A percentile compares a stretch with the other conserved stretches of the same genome.
These are phyloP conservation scores for Sisor rabdophorus DNA, from an alignment of 2,113 vertebrate genomes.

Conservation along the genomic window DNA sequence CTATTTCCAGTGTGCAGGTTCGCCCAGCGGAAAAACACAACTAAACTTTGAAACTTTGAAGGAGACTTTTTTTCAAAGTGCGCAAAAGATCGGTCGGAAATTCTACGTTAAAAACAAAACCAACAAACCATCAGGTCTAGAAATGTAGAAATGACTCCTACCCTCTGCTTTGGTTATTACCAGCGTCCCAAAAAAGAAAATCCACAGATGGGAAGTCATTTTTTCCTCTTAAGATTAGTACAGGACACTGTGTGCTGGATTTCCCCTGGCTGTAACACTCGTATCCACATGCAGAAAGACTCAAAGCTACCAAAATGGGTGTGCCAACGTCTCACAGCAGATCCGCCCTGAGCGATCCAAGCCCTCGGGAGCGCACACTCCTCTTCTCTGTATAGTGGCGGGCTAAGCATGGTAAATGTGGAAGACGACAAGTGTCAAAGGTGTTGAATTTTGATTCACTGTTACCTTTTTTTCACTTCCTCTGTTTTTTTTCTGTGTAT, in stretches of 20 bases:
- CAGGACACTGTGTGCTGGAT: neutral
- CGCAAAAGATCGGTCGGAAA: neutral
- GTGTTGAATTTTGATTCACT: no score
- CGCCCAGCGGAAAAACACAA: neutral
- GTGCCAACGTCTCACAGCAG: neutral
- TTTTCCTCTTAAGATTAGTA: neutral
- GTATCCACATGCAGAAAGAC: neutral
- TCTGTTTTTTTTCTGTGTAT: no score
- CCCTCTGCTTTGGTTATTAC: constrained; percentile 52
- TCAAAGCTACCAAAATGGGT: neutral
- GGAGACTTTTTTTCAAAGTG: neutral
- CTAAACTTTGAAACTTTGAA: neutral
- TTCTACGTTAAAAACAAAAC: neutral
- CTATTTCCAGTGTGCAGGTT: neutral
- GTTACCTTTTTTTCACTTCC: no score
- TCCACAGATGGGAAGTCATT: constrained; percentile 58
- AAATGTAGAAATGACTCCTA: constrained; percentile 23
- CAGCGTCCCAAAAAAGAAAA: constrained; percentile 47
- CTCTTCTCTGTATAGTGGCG: neutral
- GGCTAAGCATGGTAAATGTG: neutral
- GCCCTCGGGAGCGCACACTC: no score
- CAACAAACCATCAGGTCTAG: neutral
- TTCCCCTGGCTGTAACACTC: no score
- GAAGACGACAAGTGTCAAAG: neutral
- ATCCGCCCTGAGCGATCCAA: neutral